Evolutionary conservation across 2,113 vertebrate genomes (phyloP), one percentile per base, ranked within the genome.

Genomic region (Peucedramus taeniatus): DNA sequence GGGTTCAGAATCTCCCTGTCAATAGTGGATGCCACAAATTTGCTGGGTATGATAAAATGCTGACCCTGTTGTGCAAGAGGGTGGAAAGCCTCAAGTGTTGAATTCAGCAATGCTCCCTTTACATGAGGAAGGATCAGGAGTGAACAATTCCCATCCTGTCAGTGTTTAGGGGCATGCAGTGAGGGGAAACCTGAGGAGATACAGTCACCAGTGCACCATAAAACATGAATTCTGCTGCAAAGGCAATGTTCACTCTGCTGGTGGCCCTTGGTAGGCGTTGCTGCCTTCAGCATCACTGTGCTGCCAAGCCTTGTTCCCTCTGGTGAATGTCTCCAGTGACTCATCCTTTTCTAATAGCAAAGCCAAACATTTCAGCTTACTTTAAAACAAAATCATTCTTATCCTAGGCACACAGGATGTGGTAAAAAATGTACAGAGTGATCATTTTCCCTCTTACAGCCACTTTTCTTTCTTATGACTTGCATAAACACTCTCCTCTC

Each of bases 281-380:
- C 13, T 79, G 70, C 51, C 82, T 89, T 87, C 65, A 56, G 44
- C 44, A 47, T 1, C 40, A 61, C 82, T 76, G 22, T 69, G 70
- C 87, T 94, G 57, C 75, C 82, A 65, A 79, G 70, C 37, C 11
- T 30, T 28, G 2, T 59, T 65, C 45, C 85, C 95, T 64, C 85
- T 80, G 50, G 19, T 65, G 1, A 31, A 2, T 33, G 35, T 37
- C 45, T 83, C 66, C 57, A 83, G 16, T 45, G 75, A 76, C 37
- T 83, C 65, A 53, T 90, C 63, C 61, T 80, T 83, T 92, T 76
- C 63, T 80, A 33, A 50, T 40, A 61, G 37, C 8, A 90, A 76
- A 88, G 44, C 61, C 77, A 94, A 90, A 88, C 71, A 61, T 77
- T 93, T 93, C 88, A 69, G 63, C 28, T 72, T 92, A 44, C 69